Conservation (phyloP, 2,888 invertebrate species). For the Ischnus inquisitorius region DNA sequence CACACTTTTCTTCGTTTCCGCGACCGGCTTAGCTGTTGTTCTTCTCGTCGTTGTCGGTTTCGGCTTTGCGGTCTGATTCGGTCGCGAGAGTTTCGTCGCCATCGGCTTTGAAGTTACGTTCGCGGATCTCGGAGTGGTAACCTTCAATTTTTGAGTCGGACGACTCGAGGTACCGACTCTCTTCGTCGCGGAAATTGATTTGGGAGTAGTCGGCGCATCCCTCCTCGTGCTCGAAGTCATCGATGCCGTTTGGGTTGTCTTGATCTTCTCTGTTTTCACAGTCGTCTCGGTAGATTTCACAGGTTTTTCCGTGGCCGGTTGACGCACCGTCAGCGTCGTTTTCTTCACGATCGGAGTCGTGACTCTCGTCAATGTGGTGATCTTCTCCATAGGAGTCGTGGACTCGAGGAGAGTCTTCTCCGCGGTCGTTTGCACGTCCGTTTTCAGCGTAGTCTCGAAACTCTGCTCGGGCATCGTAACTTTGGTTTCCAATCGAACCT, state of each 20-base stretch:
- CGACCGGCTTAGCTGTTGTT: conserved; percentile 69
- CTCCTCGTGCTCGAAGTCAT: conserved; percentile 2
- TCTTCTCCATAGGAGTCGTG: conserved; percentile 59
- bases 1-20: conserved; percentile 72
- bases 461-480: conserved; percentile 48
- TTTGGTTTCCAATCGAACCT: conserved; percentile 40
- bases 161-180: conserved; percentile 66
- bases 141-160: conserved; percentile 71
- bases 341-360: conserved; percentile 57
- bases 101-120: conserved; percentile 72
- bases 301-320: conserved; percentile 50
- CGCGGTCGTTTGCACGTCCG: conserved; percentile 62
- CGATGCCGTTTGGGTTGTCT: conserved; percentile 16
- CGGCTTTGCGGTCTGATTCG: conserved; percentile 66
- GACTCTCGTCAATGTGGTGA: conserved; percentile 51
- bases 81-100: conserved; percentile 65
- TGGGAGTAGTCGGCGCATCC: conserved; percentile 49
- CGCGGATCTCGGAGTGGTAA: conserved; percentile 70
- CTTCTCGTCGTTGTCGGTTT: conserved; percentile 72
- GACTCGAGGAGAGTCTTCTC: conserved; percentile 48
- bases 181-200: conserved; percentile 69
- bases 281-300: conserved; percentile 35
- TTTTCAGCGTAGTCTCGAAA: conserved; percentile 43
- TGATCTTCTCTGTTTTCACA: conserved; percentile 46
- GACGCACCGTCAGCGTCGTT: conserved; percentile 45